Evolutionary conservation across 23 tunicate genomes (phyloP), one percentile per base, ranked within the genome.

Genomic region (Clavelina lepadiformis): DNA sequence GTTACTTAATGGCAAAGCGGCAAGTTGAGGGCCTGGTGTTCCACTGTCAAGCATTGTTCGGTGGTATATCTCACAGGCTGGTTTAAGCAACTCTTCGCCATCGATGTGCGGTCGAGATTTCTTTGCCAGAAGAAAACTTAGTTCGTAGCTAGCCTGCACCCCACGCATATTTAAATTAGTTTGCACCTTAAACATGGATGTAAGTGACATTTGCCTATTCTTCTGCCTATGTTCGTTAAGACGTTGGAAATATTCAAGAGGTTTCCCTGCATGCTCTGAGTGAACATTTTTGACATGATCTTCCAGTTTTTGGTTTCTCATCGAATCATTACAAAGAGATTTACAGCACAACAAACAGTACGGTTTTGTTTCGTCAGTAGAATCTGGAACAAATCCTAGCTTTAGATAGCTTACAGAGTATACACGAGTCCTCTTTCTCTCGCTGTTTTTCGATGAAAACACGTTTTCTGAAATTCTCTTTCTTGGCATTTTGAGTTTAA

Each of bases 371-470:
- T 58, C 20, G 20, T 58, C 65, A 30, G 31, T 15, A 28, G 31
- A 36, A 58, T 58, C 65, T 26, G 65, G 65, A 58, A 58, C 65
- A 58, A 58, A 58, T 58, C 65, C 65, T 28, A 58, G 7, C 65
- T 58, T 58, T 38, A 58, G 20, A 58, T 25, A 28, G 35, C 35
- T 58, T 27, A 58, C 32, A 6, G 35, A 58, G 65, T 25, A 28
- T 28, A 28, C 18, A 28, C 6, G 35, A 21, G 6, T 20, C 65
- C 32, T 58, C 20, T 29, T 58, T n/a, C n/a, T n/a, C n/a, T n/a
- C n/a, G n/a, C n/a, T n/a, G n/a, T n/a, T n/a, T n/a, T n/a, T n/a
- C n/a, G n/a, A n/a, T n/a, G n/a, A n/a, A n/a, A n/a, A n/a, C n/a
- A n/a, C n/a, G n/a, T n/a, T n/a, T n/a, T n/a, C n/a, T n/a, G n/a